phyloP scores from a whole-genome alignment of 2,888 invertebrate species.

The Anorthoa munda region DNA sequence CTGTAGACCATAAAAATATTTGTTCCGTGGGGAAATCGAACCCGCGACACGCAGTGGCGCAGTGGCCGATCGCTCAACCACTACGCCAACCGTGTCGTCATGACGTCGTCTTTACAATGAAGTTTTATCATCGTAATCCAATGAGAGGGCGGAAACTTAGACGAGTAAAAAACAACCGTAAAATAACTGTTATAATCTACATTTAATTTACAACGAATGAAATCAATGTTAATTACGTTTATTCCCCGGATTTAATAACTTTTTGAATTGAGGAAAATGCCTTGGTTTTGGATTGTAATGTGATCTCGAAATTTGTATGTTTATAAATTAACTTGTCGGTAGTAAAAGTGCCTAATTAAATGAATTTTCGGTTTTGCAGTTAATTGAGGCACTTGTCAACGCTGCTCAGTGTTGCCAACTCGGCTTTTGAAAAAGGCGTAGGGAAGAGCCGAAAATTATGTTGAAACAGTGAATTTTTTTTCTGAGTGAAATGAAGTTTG shows the following conservation, averaged over 20 bases:
- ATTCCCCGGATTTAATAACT: slow-evolving; percentile 38
- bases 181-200: slow-evolving; percentile 38
- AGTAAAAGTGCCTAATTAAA: slow-evolving; percentile 42
- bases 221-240: slow-evolving; percentile 46
- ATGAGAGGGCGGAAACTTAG: not conserved
- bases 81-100: too few species aligned
- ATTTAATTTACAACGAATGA: slow-evolving; percentile 44
- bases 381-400: slow-evolving; percentile 45
- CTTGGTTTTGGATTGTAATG: slow-evolving; percentile 26
- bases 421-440: too few species aligned
- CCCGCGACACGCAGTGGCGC: too few species aligned
- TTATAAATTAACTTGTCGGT: slow-evolving; percentile 46
- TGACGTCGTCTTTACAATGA: too few species aligned
- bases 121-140: not conserved
- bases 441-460: too few species aligned
- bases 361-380: slow-evolving; percentile 25
- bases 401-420: too few species aligned
- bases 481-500: too few species aligned
- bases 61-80: too few species aligned
- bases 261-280: slow-evolving; percentile 58
- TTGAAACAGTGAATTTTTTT: too few species aligned
- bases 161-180: slow-evolving; percentile 9
- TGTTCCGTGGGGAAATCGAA: too few species aligned
- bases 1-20: too few species aligned
- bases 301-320: slow-evolving; percentile 33